Conservation (phyloP, 1,140 invertebrate species). For the Drosophila ohnishii region DNA sequence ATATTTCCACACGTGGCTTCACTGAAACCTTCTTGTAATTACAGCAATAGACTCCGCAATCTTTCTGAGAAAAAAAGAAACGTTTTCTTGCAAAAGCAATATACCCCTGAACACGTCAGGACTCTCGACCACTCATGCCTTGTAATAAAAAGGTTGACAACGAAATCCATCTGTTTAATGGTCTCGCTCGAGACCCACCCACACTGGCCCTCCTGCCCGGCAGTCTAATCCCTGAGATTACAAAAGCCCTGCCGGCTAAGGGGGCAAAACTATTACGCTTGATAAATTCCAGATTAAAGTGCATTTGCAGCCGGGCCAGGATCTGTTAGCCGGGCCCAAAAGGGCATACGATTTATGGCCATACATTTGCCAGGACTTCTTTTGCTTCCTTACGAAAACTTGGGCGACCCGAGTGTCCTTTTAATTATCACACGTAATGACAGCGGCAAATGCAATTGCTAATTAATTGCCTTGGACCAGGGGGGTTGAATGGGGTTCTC, state of each 20-base stretch:
- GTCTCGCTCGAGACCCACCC: constrained; percentile 27
- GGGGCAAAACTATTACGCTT: constrained; percentile 74
- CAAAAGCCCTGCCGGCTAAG: constrained; percentile 56
- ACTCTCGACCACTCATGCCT: constrained; percentile 17
- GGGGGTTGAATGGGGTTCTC: constrained; percentile 52
- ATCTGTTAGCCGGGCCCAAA: constrained; percentile 35
- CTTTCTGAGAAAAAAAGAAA: neutral
- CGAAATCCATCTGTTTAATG: constrained; percentile 82
- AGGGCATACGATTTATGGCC: constrained; percentile 76
- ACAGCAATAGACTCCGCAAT: neutral
- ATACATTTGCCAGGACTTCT: constrained; percentile 72
- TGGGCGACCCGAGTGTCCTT: constrained; percentile 52
- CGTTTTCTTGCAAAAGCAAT: neutral
- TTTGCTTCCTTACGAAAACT: constrained; percentile 30
- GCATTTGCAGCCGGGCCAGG: constrained; percentile 73
- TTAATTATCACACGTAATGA: constrained; percentile 82
- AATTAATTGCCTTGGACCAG: constrained; percentile 70
- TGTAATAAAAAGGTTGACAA: constrained; percentile 64
- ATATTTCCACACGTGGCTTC: neutral
- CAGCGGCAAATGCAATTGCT: constrained; percentile 79
- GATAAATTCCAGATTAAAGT: constrained; percentile 82
- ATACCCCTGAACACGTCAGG: constrained; percentile 1
- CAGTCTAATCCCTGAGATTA: constrained; percentile 72
- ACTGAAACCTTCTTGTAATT: neutral
- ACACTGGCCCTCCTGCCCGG: constrained; percentile 20